A percentile compares a stretch with the other conserved stretches of the same genome.
phyloP scores from a whole-genome alignment of 2,888 invertebrate genomes.

The Drosophila antonietae region DNA sequence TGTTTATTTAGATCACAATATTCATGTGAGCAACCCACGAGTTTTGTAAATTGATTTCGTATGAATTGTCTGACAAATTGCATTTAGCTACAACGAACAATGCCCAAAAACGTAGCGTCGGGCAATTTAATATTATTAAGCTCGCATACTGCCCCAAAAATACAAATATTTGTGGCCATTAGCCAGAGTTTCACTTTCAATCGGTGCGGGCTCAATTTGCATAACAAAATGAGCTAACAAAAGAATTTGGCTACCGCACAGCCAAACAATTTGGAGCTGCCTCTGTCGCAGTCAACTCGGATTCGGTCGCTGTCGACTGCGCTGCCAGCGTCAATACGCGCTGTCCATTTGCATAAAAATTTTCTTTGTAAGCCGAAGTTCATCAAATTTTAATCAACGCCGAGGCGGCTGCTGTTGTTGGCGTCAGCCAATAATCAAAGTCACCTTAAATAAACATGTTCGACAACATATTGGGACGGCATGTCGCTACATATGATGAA shows the following conservation, averaged over 20 bases:
- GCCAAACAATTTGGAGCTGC: constrained; percentile 71
- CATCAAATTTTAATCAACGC: constrained; percentile 76
- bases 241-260: constrained; percentile 76
- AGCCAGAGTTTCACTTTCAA: constrained; percentile 72
- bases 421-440: constrained; percentile 38
- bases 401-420: constrained; percentile 41
- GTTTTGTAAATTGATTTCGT: constrained; percentile 42
- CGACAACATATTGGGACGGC: constrained; percentile 50
- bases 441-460: constrained; percentile 69
- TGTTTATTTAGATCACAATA: constrained; percentile 28
- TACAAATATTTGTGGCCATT: constrained; percentile 52
- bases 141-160: constrained; percentile 55
- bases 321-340: constrained; percentile 30
- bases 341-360: constrained; percentile 74
- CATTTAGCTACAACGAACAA: constrained; percentile 57
- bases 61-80: constrained; percentile 71
- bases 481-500: constrained; percentile 13
- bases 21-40: constrained; percentile 40
- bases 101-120: constrained; percentile 48
- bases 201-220: constrained; percentile 63
- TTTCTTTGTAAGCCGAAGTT: constrained; percentile 72
- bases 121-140: constrained; percentile 75
- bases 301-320: constrained; percentile 22
- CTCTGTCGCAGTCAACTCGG: constrained; percentile 15
- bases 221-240: constrained; percentile 81